Percentiles rank a stretch among this genome's conserved stretches.
Conservation (phyloP, 2,797 vertebrate species). For the Arctocebus calabarensis region DNA sequence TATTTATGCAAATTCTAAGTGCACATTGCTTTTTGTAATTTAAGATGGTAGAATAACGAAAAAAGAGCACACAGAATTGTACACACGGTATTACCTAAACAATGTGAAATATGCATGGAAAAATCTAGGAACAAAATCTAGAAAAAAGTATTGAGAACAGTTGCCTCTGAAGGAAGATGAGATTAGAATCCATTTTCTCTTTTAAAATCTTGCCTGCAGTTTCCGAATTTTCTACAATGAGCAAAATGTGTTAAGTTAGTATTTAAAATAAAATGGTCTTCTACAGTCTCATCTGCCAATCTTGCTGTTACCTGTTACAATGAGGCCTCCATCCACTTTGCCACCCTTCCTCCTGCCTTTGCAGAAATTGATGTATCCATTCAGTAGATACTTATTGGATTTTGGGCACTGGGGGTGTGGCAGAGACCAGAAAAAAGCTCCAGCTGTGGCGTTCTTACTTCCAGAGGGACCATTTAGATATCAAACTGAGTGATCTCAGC, state of each 20-base stretch:
- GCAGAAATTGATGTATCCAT: not conserved
- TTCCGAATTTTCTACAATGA: conserved; percentile 39
- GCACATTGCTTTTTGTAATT: conserved; percentile 32
- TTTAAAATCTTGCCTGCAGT: conserved; percentile 36
- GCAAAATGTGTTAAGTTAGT: not conserved
- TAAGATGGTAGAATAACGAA: conserved; percentile 25
- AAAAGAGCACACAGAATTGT: not conserved
- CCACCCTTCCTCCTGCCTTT: not conserved
- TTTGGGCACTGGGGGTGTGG: not conserved
- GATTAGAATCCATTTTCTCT: conserved; percentile 36
- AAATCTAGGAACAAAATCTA: conserved; percentile 5
- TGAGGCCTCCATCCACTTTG: not conserved
- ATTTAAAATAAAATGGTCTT: not conserved
- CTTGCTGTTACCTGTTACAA: not conserved
- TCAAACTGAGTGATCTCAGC: not conserved
- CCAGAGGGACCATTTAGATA: conserved; percentile 1
- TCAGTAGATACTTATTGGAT: not conserved
- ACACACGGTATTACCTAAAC: not conserved
- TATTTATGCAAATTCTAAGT: not conserved
- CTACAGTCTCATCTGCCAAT: not conserved
- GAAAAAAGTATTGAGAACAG: conserved; percentile 34
- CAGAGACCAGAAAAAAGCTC: not conserved
- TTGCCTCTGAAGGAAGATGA: conserved; percentile 49
- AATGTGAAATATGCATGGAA: conserved; percentile 25
- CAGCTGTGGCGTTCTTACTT: not conserved